Conservation (phyloP, 2,113 vertebrate genomes). For the Catharus bicknelli region DNA sequence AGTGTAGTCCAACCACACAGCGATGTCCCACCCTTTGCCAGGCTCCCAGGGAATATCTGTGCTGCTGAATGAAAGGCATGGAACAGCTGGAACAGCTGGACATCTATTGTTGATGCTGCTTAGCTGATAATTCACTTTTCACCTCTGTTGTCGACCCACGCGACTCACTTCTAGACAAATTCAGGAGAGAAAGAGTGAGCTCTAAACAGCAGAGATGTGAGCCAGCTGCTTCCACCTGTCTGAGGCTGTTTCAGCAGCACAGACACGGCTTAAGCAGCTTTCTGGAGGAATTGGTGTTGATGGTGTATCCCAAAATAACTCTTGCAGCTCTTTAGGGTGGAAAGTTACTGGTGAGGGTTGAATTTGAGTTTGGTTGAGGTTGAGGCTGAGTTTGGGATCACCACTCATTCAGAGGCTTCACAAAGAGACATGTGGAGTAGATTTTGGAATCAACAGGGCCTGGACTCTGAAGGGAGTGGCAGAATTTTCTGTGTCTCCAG, state of each 20-base stretch:
- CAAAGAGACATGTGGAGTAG: accelerated
- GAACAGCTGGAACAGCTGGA: background rate
- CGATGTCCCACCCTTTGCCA: background rate
- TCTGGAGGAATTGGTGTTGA: background rate
- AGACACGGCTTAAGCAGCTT: background rate
- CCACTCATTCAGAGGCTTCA: background rate
- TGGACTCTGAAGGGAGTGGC: background rate
- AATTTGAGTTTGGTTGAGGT: background rate
- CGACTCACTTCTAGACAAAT: background rate
- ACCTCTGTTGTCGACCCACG: accelerated
- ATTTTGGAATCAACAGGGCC: background rate
- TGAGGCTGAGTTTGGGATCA: background rate
- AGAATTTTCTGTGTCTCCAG: background rate
- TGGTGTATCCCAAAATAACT: background rate
- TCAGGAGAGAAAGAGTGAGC: background rate
- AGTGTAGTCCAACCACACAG: background rate
- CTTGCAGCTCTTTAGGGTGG: background rate
- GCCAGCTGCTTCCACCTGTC: background rate
- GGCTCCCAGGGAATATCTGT: background rate
- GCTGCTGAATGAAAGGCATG: background rate
- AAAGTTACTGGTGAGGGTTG: background rate
- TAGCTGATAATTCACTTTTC: background rate
- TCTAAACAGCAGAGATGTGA: background rate
- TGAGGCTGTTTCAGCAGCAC: background rate
- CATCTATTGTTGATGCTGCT: accelerated